A percentile compares a stretch with the other conserved stretches of the same genome.
phyloP scores from a whole-genome alignment of 2,113 vertebrate genomes.

The Pundamilia nyererei region DNA sequence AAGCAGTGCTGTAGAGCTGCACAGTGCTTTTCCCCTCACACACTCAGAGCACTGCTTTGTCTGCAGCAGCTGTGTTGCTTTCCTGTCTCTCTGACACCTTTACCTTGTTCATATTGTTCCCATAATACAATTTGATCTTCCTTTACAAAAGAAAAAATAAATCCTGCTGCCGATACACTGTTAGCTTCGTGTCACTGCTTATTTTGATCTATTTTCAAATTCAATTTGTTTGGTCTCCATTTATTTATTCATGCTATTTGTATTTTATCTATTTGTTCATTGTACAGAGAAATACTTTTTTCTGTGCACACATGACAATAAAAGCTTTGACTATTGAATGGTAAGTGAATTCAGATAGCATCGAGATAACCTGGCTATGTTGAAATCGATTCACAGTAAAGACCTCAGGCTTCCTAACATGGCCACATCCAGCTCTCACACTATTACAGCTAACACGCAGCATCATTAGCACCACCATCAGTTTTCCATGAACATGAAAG shows the following conservation, averaged over 20 bases:
- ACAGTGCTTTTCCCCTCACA: too few species aligned
- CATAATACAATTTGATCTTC: too few species aligned
- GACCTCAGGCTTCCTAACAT: neutral
- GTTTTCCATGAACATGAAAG: neutral
- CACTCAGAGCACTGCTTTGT: too few species aligned
- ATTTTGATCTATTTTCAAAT: neutral
- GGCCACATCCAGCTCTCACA: neutral
- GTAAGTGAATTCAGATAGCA: neutral
- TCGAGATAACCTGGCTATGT: neutral
- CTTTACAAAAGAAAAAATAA: too few species aligned
- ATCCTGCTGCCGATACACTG: too few species aligned
- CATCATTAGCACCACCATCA: neutral
- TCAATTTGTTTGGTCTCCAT: accelerated
- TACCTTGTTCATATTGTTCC: too few species aligned
- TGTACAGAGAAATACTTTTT: neutral
- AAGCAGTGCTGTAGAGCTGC: too few species aligned
- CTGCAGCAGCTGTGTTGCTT: too few species aligned
- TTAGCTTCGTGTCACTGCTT: neutral
- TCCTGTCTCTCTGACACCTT: too few species aligned
- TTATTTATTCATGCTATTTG: neutral
- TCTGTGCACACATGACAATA: neutral
- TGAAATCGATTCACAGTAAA: neutral
- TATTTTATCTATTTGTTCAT: neutral
- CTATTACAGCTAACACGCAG: neutral
- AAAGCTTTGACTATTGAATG: neutral